Percentiles rank a stretch among this genome's conserved stretches.
Conservation (phyloP, 2,888 invertebrate genomes). For the Dugesia japonica region DNA sequence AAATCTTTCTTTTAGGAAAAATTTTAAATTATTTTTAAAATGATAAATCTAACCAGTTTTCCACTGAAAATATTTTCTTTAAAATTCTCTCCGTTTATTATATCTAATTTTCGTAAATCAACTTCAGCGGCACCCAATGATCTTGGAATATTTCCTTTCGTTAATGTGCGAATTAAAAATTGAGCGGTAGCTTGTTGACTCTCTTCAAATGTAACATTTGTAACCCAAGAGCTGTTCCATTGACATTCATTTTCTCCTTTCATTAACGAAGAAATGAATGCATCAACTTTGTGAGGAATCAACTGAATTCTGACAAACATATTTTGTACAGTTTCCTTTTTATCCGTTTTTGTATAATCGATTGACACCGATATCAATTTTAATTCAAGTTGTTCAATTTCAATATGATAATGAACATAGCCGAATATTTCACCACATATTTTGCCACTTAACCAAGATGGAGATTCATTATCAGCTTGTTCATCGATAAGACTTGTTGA, state of each 20-base stretch:
- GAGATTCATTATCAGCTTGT: background rate
- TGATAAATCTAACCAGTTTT: background rate
- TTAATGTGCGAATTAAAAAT: background rate
- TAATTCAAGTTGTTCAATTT: slow-evolving; percentile 1
- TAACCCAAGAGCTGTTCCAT: background rate
- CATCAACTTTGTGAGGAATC: background rate
- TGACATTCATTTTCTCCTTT: slow-evolving; percentile 6
- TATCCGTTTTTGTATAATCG: background rate
- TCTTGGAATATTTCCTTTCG: background rate
- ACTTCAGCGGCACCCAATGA: background rate
- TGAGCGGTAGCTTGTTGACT: background rate
- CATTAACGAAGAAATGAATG: background rate
- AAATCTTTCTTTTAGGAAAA: too few species aligned
- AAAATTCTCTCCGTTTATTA: background rate
- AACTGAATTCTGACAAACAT: slow-evolving; percentile 10
- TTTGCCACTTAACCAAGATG: background rate
- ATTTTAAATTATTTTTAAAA: too few species aligned
- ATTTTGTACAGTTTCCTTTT: background rate
- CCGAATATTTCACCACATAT: background rate
- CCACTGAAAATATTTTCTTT: slow-evolving; percentile 8
- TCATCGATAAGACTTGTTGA: slow-evolving; percentile 1
- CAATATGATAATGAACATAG: slow-evolving; percentile 6
- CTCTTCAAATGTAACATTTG: background rate
- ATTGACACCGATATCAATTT: background rate
- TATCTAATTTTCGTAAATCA: background rate